Conservation (phyloP, 1,140 invertebrate genomes). For the Sarcophaga peregrina region DNA sequence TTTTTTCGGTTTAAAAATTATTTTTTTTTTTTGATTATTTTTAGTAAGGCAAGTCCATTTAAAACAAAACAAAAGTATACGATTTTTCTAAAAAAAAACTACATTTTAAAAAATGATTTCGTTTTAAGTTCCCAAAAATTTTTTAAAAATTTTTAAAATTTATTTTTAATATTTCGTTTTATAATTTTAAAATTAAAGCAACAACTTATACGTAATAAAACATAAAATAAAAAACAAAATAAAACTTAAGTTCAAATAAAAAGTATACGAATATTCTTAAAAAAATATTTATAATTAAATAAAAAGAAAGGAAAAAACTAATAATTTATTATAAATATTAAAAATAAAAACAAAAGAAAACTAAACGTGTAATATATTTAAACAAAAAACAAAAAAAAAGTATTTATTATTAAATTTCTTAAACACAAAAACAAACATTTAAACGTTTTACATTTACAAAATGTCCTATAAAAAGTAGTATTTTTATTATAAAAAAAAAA, state of each 20-base stretch:
- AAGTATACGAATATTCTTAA: constrained; percentile 65
- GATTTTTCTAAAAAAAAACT: constrained; percentile 47
- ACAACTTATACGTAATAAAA: background rate
- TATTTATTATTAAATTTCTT: constrained; percentile 49
- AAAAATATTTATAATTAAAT: constrained; percentile 20
- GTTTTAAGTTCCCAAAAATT: constrained; percentile 47
- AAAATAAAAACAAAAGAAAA: background rate
- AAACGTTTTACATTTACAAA: constrained; percentile 37
- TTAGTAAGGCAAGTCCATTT: constrained; percentile 25
- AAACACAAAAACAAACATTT: constrained; percentile 54
- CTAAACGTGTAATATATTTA: constrained; percentile 43
- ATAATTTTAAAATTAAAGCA: background rate
- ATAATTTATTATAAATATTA: constrained; percentile 48
- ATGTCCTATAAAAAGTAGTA: constrained; percentile 59
- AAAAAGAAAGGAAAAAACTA: background rate
- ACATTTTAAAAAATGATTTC: constrained; percentile 46
- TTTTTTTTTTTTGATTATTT: background rate
- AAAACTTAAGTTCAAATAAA: constrained; percentile 67
- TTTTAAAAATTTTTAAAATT: constrained; percentile 25
- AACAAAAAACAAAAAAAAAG: constrained; percentile 44
- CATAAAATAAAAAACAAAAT: constrained; percentile 44
- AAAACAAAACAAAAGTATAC: constrained; percentile 46
- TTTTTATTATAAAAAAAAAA: constrained; percentile 60
- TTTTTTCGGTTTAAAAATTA: background rate
- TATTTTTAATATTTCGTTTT: constrained; percentile 23